Conservation (phyloP, 1,140 invertebrate genomes). For the Danaus melanippus region DNA sequence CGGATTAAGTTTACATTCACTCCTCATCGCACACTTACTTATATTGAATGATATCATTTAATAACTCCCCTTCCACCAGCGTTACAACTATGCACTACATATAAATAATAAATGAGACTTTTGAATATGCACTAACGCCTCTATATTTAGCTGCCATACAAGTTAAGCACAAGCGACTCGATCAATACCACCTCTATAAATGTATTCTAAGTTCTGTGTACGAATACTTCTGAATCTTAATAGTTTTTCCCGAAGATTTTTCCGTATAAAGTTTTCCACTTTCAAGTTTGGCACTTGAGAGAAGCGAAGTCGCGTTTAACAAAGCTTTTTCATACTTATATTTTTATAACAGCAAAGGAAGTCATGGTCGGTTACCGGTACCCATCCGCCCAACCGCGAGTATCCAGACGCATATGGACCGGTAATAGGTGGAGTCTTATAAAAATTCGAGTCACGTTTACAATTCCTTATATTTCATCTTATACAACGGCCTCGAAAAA, state of each 20-base stretch:
- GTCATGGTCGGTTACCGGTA: conserved; percentile 63
- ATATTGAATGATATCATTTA: conserved; percentile 63
- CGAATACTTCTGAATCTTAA: conserved; percentile 67
- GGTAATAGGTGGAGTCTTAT: conserved; percentile 63
- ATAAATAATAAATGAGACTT: too few relatives aligned
- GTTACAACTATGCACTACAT: too few relatives aligned
- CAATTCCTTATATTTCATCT: conserved; percentile 72
- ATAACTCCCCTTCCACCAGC: conserved; percentile 32
- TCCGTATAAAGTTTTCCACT: conserved; percentile 70
- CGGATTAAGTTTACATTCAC: conserved; percentile 46
- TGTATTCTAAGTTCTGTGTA: conserved; percentile 20
- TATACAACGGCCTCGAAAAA: conserved; percentile 69
- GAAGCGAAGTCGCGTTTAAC: conserved; percentile 66
- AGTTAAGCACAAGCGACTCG: too few relatives aligned
- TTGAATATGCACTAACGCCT: too few relatives aligned
- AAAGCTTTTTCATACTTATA: conserved; percentile 71
- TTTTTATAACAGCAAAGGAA: conserved; percentile 69
- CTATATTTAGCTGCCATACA: too few relatives aligned
- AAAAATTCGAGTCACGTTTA: conserved; percentile 65
- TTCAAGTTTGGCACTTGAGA: conserved; percentile 68
- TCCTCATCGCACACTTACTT: conserved; percentile 40
- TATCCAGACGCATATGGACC: conserved; percentile 56
- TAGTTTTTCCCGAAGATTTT: conserved; percentile 66
- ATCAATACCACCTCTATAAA: too few relatives aligned
- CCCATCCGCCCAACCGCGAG: conserved; percentile 60